Percentiles rank a stretch among this genome's conserved stretches.
Evolutionary conservation across 2,888 invertebrate genomes (phyloP).

Genomic region (Epistrophella euchroma): DNA sequence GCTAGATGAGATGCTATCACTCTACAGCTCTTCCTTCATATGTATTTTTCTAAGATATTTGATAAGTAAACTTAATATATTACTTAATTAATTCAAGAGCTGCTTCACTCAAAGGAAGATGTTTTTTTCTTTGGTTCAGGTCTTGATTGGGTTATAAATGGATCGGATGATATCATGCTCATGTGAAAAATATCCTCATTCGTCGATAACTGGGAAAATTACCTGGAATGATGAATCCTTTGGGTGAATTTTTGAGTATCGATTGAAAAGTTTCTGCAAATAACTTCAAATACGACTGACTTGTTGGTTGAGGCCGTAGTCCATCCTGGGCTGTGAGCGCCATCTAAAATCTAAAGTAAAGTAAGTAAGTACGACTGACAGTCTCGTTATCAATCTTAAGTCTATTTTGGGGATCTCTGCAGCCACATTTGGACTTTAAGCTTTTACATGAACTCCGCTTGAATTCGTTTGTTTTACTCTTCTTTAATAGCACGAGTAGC

Average conservation of each 20-base stretch:
- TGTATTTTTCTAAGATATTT: no score
- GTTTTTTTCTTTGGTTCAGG: not conserved
- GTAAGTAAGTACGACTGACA: not conserved
- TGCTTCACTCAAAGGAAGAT: no score
- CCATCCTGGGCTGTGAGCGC: no score
- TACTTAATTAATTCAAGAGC: no score
- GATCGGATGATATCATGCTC: not conserved
- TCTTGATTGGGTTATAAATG: not conserved
- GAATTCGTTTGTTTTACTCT: not conserved
- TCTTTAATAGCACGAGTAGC: not conserved
- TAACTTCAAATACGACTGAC: not conserved
- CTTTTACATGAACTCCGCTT: not conserved
- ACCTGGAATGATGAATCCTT: no score
- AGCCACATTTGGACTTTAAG: not conserved
- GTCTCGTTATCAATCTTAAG: not conserved
- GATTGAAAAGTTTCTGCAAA: not conserved
- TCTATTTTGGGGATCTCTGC: not conserved
- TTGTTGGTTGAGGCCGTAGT: no score
- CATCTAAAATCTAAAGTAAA: no score
- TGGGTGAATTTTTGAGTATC: not conserved
- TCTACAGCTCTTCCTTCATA: no score
- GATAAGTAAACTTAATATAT: no score
- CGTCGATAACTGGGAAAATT: no score
- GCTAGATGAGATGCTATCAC: no score
- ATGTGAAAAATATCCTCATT: not conserved